These are phyloP conservation scores for Hucho hucho DNA, from an alignment of 2,113 vertebrate species.

Conservation along the genomic window DNA sequence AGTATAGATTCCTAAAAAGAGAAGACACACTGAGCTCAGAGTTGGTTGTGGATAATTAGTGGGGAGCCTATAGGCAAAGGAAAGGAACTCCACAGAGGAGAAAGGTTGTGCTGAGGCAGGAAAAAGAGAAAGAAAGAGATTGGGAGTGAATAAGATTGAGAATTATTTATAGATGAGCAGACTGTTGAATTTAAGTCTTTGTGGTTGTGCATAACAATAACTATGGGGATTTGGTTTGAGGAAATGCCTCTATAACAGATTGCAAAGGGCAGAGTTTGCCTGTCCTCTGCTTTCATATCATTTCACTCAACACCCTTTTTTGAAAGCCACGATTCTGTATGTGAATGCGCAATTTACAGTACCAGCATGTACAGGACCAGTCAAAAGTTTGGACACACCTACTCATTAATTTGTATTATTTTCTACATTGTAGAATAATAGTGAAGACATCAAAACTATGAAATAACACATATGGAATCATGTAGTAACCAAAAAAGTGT, in stretches of 20 bases:
- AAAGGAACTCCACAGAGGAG: constrained; percentile 14
- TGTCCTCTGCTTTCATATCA: not conserved
- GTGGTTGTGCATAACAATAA: constrained; percentile 16
- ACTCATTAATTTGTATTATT: no score
- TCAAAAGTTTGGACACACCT: no score
- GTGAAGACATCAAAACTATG: no score
- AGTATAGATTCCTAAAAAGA: constrained; percentile 45
- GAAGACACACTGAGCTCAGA: not conserved
- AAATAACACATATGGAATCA: no score
- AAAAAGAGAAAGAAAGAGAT: constrained; percentile 1
- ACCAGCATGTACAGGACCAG: no score
- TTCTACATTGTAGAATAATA: no score
- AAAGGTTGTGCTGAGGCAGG: constrained; percentile 1
- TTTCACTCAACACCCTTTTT: not conserved
- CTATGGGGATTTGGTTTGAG: constrained; percentile 4
- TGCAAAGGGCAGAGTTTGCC: not conserved
- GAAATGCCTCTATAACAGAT: constrained; percentile 31
- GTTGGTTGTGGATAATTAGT: constrained; percentile 39
- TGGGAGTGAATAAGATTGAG: constrained; percentile 15
- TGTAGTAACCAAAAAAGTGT: no score
- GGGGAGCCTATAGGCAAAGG: constrained; percentile 28
- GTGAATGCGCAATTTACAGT: not conserved
- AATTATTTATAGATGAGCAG: constrained; percentile 38
- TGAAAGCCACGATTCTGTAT: not conserved
- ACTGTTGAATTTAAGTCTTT: constrained; percentile 33